Conservation (phyloP, 2,113 vertebrate species). For the Aspidoscelis tigris region DNA sequence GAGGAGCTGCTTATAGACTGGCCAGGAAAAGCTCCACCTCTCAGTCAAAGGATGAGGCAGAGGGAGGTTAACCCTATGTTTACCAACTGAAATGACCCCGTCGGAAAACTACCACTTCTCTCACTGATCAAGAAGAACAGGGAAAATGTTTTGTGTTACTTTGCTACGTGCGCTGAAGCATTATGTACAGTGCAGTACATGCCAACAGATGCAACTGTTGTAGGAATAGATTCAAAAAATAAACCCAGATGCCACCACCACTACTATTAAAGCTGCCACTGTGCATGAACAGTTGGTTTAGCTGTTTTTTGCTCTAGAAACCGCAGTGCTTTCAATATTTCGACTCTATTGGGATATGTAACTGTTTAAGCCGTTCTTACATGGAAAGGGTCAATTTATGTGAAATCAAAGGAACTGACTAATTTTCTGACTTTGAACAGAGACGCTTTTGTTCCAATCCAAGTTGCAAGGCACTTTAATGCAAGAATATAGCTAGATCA, state of each 20-base stretch:
- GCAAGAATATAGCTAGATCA: conserved; percentile 57
- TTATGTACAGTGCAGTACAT: background rate
- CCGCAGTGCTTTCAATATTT: conserved; percentile 31
- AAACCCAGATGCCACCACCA: background rate
- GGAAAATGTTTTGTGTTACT: background rate
- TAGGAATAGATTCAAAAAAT: background rate
- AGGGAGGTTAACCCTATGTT: no score
- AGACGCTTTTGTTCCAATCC: conserved; percentile 57
- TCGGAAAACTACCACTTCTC: background rate
- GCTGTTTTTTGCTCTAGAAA: conserved; percentile 27
- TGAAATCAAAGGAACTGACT: conserved; percentile 57
- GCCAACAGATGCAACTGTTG: background rate
- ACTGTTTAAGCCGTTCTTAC: conserved; percentile 38
- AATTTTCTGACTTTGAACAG: conserved; percentile 64
- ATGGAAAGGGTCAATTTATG: conserved; percentile 54
- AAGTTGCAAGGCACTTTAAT: conserved; percentile 58
- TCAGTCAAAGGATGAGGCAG: no score
- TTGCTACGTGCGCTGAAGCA: background rate
- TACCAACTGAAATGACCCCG: no score
- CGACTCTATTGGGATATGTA: conserved; percentile 49
- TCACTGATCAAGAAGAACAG: background rate
- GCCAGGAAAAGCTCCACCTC: no score
- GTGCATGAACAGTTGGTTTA: background rate
- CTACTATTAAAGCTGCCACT: conserved; percentile 20
- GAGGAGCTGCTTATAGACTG: no score